Evolutionary conservation across 2,797 vertebrate species (phyloP).

Genomic region (Avahi laniger): DNA sequence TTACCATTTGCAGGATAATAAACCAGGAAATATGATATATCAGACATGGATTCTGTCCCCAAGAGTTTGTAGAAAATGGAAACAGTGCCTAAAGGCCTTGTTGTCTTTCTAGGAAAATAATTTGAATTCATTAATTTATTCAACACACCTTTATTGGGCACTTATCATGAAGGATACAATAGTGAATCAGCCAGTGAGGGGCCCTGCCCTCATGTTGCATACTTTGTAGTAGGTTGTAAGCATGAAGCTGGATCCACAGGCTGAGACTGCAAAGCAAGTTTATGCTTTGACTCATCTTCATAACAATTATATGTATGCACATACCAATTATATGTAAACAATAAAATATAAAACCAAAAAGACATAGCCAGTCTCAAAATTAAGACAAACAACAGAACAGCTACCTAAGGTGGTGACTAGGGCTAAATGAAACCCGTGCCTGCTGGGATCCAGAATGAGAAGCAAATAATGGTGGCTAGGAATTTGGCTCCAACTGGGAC

Average conservation of each 20-base stretch:
- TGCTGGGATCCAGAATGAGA: neutral
- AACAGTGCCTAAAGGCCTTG: neutral
- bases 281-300: neutral
- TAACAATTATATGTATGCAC: neutral
- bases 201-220: neutral
- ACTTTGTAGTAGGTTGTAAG: neutral
- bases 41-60: neutral
- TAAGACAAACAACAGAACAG: neutral
- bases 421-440: neutral
- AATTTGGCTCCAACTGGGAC: neutral
- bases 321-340: neutral
- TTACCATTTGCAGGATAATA: slow-evolving; percentile 26
- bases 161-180: neutral
- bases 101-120: slow-evolving; percentile 19
- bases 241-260: neutral
- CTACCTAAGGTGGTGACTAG: neutral
- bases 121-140: slow-evolving; percentile 23
- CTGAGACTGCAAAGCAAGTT: neutral
- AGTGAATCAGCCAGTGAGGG: neutral
- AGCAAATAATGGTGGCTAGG: neutral
- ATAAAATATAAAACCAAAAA: neutral
- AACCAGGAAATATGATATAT: neutral
- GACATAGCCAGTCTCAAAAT: neutral
- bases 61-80: slow-evolving; percentile 26
- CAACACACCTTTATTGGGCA: neutral